phyloP scores from a whole-genome alignment of 2,113 vertebrate genomes.

The Tenrec ecaudatus region DNA sequence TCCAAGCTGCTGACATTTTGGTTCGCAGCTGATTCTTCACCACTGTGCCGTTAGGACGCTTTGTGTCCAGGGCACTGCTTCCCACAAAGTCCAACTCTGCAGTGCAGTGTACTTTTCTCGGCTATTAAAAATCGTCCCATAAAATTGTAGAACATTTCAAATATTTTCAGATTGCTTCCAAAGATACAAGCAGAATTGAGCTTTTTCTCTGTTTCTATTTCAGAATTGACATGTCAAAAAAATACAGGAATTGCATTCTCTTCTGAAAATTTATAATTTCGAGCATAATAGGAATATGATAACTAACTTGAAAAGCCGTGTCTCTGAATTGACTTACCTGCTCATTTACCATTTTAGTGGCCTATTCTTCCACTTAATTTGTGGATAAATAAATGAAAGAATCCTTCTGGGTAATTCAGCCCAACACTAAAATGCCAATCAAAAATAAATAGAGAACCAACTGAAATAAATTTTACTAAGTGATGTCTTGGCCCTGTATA shows the following conservation, averaged over 20 bases:
- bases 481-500: background rate
- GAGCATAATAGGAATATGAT: background rate
- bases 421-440: conserved; percentile 18
- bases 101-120: background rate
- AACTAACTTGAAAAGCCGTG: background rate
- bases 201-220: conserved; percentile 2
- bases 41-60: background rate
- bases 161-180: background rate
- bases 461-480: background rate
- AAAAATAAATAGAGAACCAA: conserved; percentile 20
- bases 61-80: background rate
- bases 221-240: background rate
- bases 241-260: background rate
- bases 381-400: conserved; percentile 1
- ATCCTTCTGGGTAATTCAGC: background rate
- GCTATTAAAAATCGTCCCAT: conserved; percentile 10
- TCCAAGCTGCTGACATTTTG: background rate
- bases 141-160: background rate
- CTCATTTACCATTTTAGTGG: background rate
- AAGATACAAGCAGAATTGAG: background rate
- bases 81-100: background rate
- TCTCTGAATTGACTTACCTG: too few species aligned
- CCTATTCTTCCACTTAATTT: background rate
- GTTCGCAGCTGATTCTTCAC: background rate
- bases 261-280: conserved; percentile 14